Conservation (phyloP, 2,888 invertebrate genomes). For the Erpobdella octoculata region DNA sequence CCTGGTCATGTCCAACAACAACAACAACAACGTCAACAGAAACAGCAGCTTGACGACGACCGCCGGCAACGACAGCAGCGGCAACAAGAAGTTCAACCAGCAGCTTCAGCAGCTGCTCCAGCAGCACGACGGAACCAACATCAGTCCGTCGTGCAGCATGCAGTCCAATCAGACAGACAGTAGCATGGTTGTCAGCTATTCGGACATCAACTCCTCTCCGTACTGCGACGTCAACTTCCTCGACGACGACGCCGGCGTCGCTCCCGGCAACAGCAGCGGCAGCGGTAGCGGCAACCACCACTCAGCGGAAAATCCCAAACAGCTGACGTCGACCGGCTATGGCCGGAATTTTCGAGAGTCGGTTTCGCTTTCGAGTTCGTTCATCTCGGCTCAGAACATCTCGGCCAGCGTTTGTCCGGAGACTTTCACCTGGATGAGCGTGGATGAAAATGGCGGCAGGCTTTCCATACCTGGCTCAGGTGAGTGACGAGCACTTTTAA, state of each 20-base stretch:
- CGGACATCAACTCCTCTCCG: constrained; percentile 4
- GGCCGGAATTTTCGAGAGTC: neutral
- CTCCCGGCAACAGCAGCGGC: constrained; percentile 7
- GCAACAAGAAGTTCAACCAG: neutral
- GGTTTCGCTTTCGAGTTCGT: neutral
- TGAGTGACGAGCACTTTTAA: neutral
- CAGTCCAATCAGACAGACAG: constrained; percentile 22
- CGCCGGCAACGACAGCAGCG: neutral
- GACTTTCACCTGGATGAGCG: neutral
- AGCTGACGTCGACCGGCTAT: neutral
- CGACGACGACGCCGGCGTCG: constrained; percentile 6
- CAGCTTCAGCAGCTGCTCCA: neutral
- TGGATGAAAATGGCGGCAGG: constrained; percentile 17
- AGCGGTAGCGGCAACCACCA: neutral
- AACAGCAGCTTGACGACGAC: neutral
- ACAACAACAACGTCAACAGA: constrained; percentile 18
- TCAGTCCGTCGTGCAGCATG: constrained; percentile 25
- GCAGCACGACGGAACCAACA: neutral
- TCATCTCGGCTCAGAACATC: neutral
- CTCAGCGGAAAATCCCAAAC: neutral
- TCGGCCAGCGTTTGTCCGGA: constrained; percentile 12
- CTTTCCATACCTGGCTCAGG: neutral
- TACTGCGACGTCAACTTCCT: constrained; percentile 16
- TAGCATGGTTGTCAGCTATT: constrained; percentile 14
- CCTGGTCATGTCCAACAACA: neutral